Conservation (phyloP, 2,888 invertebrate species). For the Venusia cambrica region DNA sequence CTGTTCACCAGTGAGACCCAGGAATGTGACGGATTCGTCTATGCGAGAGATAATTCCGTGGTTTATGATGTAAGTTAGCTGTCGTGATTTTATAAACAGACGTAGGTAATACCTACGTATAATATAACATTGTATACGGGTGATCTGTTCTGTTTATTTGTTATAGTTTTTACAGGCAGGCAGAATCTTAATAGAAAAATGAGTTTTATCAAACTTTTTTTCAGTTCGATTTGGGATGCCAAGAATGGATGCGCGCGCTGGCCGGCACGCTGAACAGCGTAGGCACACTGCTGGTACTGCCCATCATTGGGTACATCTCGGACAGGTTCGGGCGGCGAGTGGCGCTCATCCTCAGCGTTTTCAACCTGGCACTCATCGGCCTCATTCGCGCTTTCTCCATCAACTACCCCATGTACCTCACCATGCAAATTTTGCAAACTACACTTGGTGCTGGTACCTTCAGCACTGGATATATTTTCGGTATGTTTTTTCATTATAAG, state of each 20-base stretch:
- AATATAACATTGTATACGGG: too few species aligned
- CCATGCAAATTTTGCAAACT: constrained; percentile 77
- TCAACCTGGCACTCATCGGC: constrained; percentile 67
- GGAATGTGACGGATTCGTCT: constrained; percentile 52
- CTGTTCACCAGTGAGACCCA: constrained; percentile 39
- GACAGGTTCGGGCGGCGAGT: constrained; percentile 82
- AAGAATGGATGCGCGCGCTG: constrained; percentile 85
- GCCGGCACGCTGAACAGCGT: constrained; percentile 86
- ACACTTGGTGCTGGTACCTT: constrained; percentile 76
- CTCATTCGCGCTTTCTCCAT: constrained; percentile 77
- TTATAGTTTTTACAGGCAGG: too few species aligned
- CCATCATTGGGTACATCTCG: constrained; percentile 85
- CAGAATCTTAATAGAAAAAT: too few species aligned
- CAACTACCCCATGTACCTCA: constrained; percentile 77
- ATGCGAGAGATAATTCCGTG: constrained; percentile 56
- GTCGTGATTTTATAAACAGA: too few species aligned
- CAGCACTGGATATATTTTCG: constrained; percentile 71
- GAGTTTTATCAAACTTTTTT: too few species aligned
- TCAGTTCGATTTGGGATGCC: constrained; percentile 84
- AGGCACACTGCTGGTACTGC: constrained; percentile 85
- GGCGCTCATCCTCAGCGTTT: constrained; percentile 69
- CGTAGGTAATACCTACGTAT: too few species aligned
- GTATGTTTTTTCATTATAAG: too few species aligned
- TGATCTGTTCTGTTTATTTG: too few species aligned
- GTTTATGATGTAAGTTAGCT: constrained; percentile 68